Percentiles rank a stretch among this genome's conserved stretches.
Evolutionary conservation across 2,113 vertebrate genomes (phyloP).

Genomic region (Rhinopomastus cyanomelas): DNA sequence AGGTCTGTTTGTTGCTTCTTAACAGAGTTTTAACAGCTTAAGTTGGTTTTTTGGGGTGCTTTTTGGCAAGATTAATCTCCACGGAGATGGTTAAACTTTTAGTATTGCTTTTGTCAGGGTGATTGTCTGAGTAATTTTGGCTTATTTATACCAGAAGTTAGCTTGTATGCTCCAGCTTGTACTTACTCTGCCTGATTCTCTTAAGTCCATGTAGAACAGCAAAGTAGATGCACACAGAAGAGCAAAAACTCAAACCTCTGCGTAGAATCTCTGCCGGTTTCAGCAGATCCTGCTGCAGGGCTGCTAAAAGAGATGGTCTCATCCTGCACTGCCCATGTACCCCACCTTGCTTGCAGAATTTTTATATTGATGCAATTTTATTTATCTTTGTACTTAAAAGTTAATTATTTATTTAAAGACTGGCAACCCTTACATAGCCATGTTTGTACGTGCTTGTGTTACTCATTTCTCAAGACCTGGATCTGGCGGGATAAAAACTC

Average conservation of each 20-base stretch:
- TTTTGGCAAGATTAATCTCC: background rate
- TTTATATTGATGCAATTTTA: background rate
- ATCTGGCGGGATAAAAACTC: background rate
- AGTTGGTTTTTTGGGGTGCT: background rate
- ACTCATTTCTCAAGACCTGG: background rate
- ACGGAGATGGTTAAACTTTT: background rate
- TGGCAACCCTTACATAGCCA: background rate
- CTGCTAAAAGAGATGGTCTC: background rate
- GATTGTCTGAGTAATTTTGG: background rate
- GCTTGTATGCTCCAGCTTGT: background rate
- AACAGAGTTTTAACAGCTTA: background rate
- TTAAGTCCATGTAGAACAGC: background rate
- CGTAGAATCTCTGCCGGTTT: background rate
- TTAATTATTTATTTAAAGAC: background rate
- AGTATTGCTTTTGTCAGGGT: background rate
- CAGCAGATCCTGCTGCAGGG: background rate
- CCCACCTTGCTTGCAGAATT: background rate
- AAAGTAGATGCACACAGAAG: background rate
- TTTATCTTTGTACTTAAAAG: background rate
- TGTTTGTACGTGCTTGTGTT: background rate
- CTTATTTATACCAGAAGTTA: slow-evolving; percentile 22
- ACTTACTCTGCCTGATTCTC: background rate
- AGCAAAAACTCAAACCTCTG: background rate
- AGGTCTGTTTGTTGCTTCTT: background rate
- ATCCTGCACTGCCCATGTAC: background rate